These are phyloP conservation scores for Anastrepha ludens DNA, from an alignment of 1,140 invertebrate genomes.

Conservation along the genomic window DNA sequence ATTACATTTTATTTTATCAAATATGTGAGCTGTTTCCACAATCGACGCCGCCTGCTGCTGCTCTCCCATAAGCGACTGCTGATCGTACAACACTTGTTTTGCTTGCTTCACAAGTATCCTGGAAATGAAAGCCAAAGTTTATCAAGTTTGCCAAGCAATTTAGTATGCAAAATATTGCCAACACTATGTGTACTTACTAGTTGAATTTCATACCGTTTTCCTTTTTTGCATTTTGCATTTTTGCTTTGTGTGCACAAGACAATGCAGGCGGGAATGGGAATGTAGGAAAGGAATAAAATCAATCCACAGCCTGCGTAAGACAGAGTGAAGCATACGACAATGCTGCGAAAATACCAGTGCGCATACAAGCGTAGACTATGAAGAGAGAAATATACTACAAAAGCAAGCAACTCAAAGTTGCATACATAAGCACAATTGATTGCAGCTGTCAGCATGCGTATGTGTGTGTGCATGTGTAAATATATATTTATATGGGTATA, in stretches of 20 bases:
- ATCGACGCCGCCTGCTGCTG: background rate
- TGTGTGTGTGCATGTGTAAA: background rate
- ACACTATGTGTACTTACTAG: slow-evolving; percentile 44
- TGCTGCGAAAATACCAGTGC: background rate
- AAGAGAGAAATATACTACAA: background rate
- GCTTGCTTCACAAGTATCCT: slow-evolving; percentile 24
- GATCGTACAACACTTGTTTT: background rate
- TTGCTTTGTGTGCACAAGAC: too few relatives aligned
- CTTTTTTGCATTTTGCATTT: background rate
- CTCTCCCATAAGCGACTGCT: background rate
- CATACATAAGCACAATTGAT: background rate
- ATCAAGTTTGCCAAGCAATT: slow-evolving; percentile 52
- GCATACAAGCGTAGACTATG: background rate
- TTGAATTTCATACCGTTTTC: slow-evolving; percentile 17
- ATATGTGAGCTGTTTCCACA: too few relatives aligned
- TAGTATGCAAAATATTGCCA: slow-evolving; percentile 49
- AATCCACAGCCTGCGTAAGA: background rate
- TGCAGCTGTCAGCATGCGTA: background rate
- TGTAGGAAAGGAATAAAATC: too few relatives aligned
- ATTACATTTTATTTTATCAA: slow-evolving; percentile 1
- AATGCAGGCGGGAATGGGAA: too few relatives aligned
- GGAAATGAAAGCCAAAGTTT: slow-evolving; percentile 29
- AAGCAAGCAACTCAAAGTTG: background rate
- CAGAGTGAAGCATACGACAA: background rate
- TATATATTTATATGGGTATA: background rate